phyloP scores from a whole-genome alignment of 2,113 vertebrate genomes.

The Syngnathus scovelli region DNA sequence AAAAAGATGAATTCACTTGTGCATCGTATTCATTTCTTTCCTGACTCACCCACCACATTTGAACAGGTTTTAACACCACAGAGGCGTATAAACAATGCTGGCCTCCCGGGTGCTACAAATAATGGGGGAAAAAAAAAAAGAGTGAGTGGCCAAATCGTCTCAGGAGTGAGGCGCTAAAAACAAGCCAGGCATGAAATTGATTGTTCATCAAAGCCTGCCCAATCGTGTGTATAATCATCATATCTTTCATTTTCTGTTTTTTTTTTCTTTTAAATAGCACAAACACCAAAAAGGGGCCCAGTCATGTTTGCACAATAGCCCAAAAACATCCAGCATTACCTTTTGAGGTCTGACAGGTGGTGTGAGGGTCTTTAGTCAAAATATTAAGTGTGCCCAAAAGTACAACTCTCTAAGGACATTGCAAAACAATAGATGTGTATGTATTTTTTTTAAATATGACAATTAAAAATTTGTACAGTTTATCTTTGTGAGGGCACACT shows the following conservation, averaged over 20 bases:
- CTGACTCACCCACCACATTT: neutral
- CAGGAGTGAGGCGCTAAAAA: neutral
- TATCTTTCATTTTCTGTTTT: neutral
- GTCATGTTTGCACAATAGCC: neutral
- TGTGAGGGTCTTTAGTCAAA: neutral
- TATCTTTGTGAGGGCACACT: neutral
- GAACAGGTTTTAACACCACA: neutral
- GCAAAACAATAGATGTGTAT: too few relatives aligned
- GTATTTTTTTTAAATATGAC: neutral
- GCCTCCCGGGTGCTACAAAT: neutral
- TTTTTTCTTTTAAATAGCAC: neutral
- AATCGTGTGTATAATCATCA: neutral
- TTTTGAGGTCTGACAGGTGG: neutral
- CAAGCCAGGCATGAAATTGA: conserved; percentile 48
- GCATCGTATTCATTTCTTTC: neutral
- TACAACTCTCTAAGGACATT: neutral
- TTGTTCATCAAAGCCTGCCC: neutral
- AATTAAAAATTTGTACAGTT: neutral
- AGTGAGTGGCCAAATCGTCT: neutral
- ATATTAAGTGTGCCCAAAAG: neutral
- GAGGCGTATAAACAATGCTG: neutral
- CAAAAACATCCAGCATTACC: neutral
- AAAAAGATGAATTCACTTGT: neutral
- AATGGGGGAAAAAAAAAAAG: too few relatives aligned
- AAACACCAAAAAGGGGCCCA: neutral